Base-by-base conservation (phyloP, 2,113 vertebrate genomes). In the Talpa occidentalis region DNA sequence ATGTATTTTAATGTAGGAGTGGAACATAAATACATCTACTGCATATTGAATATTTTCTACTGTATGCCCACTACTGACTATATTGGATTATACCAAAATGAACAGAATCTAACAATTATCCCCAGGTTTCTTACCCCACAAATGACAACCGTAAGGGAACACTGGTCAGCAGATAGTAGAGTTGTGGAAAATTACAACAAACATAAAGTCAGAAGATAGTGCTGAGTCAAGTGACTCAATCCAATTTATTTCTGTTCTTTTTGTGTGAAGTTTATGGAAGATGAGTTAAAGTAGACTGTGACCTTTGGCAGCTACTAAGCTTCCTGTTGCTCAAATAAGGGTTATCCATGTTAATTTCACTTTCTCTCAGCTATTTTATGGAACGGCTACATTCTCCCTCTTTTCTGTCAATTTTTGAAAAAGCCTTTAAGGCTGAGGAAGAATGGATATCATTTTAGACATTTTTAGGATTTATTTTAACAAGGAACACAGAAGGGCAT, bases 271-370 rank as follows among this genome's bases (percentile, higher is more conserved):
- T 21, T 80, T 88, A 59, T 84, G 2, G 26, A 54, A 90, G 84
- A 74, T 30, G 35, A 40, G 6, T 56, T 40, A 72, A 82, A 87
- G 66, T 40, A 88, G 8, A 49, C 32, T 67, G 3, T 60, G 60
- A 73, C 5, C 70, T 3, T 24, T 67, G 44, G 84, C 56, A 90
- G n/a, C 24, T 90, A 3, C 14, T 69, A 60, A 90, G 32, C 28
- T 56, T 17, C 72, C 28, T 69, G 10, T 88, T 94, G 15, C 22
- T 92, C 66, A 85, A 37, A 40, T n/a, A 80, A 73, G n/a, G 30
- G 6, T 40, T 81, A 76, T 59, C 88, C 26, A 88, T 69, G 26
- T 42, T 77, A 52, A 72, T 81, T 95, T 92, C 16, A 62, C n/a
- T 78, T 82, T 44, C 35, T 42, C 7, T 85, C 22, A 40, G 62